Evolutionary conservation across 2,888 invertebrate species (phyloP).

Genomic region (Hypercompe scribonia): DNA sequence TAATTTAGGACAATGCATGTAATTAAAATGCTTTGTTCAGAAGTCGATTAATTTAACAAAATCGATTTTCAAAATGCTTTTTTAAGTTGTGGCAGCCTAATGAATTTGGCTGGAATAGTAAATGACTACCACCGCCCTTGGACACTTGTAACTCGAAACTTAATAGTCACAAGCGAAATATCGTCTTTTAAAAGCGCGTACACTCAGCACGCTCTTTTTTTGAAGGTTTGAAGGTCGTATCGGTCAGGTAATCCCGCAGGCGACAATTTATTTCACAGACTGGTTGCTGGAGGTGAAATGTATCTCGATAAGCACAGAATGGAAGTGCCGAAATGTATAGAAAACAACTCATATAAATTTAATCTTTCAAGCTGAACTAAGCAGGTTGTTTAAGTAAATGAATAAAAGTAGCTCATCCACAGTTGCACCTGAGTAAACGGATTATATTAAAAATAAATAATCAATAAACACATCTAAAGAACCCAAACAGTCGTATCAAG

Average conservation of each 20-base stretch:
- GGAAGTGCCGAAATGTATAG: not conserved
- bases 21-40: not conserved
- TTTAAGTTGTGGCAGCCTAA: too few species aligned
- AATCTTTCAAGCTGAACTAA: not conserved
- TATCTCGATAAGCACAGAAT: not conserved
- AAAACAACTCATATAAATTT: not conserved
- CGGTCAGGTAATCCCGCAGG: not conserved
- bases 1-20: not conserved
- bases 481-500: not conserved
- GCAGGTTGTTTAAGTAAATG: not conserved
- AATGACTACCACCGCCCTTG: not conserved
- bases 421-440: not conserved
- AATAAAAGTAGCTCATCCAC: not conserved
- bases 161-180: not conserved
- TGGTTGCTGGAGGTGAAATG: not conserved
- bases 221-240: not conserved
- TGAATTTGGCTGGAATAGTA: not conserved
- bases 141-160: not conserved
- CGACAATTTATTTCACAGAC: not conserved
- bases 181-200: not conserved
- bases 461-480: not conserved
- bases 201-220: not conserved
- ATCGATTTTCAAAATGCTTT: not conserved
- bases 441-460: not conserved
- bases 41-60: not conserved